These are phyloP conservation scores for Lipophrys pholis DNA, from an alignment of 2,113 vertebrate genomes.

Conservation along the genomic window DNA sequence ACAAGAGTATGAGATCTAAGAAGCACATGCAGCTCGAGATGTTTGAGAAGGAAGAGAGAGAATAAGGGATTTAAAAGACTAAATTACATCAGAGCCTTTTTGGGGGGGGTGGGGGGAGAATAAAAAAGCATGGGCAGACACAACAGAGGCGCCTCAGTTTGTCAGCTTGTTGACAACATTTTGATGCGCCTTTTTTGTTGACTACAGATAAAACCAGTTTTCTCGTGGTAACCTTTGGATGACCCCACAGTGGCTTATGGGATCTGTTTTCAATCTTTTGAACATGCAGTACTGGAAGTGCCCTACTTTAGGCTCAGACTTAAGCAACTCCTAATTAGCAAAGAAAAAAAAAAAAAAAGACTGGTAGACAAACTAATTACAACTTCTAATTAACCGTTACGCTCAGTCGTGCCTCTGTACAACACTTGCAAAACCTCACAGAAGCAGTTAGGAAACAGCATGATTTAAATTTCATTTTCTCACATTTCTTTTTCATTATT, in stretches of 20 bases:
- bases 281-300: conserved; percentile 15
- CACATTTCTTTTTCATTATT: conserved; percentile 59
- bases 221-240: conserved; percentile 28
- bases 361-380: conserved; percentile 43
- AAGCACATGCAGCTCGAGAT: conserved; percentile 22
- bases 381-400: conserved; percentile 51
- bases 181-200: not conserved
- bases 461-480: conserved; percentile 41
- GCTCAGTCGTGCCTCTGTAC: conserved; percentile 10
- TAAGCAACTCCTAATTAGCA: conserved; percentile 42
- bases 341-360: conserved; percentile 25
- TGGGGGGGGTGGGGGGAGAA: not conserved
- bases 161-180: conserved; percentile 6
- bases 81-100: conserved; percentile 49
- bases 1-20: conserved; percentile 33
- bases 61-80: conserved; percentile 15
- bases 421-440: conserved; percentile 33
- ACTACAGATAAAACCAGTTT: not conserved
- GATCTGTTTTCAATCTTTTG: conserved; percentile 33
- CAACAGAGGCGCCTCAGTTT: not conserved
- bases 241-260: conserved; percentile 23
- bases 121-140: conserved; percentile 10
- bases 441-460: conserved; percentile 29
- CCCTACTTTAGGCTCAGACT: conserved; percentile 21
- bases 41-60: conserved; percentile 18